Conservation (phyloP, 2,888 invertebrate genomes). For the Thymelicus sylvestris region DNA sequence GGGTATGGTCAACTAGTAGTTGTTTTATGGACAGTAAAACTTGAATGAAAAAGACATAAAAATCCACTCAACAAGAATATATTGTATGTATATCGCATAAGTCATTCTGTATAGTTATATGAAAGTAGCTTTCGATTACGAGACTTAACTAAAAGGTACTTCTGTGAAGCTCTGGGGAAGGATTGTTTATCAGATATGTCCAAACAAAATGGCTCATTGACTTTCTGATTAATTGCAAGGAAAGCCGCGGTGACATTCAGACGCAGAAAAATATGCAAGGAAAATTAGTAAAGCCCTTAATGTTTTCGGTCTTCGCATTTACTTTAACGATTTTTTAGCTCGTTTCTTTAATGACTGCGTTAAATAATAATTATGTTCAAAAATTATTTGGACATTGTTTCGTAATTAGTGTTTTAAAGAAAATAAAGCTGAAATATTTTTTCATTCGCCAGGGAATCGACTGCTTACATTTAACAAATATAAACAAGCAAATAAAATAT, state of each 20-base stretch:
- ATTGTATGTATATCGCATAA: too few relatives aligned
- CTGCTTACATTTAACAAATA: too few relatives aligned
- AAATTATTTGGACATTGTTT: constrained; percentile 1
- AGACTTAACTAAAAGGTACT: constrained; percentile 30
- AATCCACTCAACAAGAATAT: too few relatives aligned
- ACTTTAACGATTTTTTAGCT: constrained; percentile 30
- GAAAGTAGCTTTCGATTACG: constrained; percentile 33
- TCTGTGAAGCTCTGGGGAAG: constrained; percentile 68
- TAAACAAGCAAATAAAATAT: too few relatives aligned
- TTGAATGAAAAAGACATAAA: too few relatives aligned
- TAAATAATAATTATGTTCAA: not conserved
- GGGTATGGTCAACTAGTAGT: too few relatives aligned
- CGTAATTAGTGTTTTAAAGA: not conserved
- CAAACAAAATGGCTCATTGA: constrained; percentile 83
- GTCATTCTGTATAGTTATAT: constrained; percentile 6
- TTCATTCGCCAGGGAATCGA: too few relatives aligned
- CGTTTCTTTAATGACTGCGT: constrained; percentile 5
- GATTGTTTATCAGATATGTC: constrained; percentile 78
- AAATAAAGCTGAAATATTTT: not conserved
- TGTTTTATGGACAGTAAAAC: too few relatives aligned
- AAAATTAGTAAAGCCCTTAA: constrained; percentile 37
- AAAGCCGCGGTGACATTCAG: constrained; percentile 75
- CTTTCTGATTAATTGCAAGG: constrained; percentile 80
- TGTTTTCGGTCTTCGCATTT: constrained; percentile 19
- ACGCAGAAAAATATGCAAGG: constrained; percentile 61